Evolutionary conservation across 2,888 invertebrate species (phyloP).

Genomic region (Hofmannophila pseudospretella): DNA sequence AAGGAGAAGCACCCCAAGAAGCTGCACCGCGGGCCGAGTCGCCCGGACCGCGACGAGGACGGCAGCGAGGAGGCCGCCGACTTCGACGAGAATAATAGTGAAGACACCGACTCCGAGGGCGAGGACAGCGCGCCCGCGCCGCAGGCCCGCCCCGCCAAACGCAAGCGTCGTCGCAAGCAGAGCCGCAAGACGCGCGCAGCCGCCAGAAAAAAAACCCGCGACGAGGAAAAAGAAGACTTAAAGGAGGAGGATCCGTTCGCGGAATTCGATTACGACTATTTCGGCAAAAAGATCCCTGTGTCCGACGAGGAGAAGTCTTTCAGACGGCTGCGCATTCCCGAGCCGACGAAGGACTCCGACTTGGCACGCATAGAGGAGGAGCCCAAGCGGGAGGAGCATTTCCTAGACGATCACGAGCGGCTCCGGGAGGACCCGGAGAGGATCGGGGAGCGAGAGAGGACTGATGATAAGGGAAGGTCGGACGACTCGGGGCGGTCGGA

Average conservation of each 20-base stretch:
- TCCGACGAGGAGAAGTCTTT: conserved; percentile 58
- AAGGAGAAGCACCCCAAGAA: conserved; percentile 63
- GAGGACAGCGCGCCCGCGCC: conserved; percentile 40
- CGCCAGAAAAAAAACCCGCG: not conserved
- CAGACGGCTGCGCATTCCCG: conserved; percentile 43
- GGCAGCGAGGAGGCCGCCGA: conserved; percentile 20
- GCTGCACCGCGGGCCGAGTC: conserved; percentile 44
- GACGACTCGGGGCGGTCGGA: conserved; percentile 21
- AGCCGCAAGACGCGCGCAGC: conserved; percentile 43
- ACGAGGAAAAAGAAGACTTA: conserved; percentile 6
- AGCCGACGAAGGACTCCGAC: conserved; percentile 55
- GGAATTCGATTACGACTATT: conserved; percentile 59
- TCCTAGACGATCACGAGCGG: conserved; percentile 53
- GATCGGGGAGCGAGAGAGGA: conserved; percentile 8
- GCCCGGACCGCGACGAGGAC: conserved; percentile 36
- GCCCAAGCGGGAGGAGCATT: conserved; percentile 30
- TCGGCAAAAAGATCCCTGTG: conserved; percentile 48
- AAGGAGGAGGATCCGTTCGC: conserved; percentile 30
- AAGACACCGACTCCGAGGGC: conserved; percentile 16
- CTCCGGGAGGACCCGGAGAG: conserved; percentile 22
- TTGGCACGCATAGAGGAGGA: conserved; percentile 43
- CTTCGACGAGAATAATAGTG: conserved; percentile 21
- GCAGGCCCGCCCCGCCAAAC: conserved; percentile 43
- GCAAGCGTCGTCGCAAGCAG: conserved; percentile 48
- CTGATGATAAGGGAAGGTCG: conserved; percentile 20